Evolutionary conservation across 2,888 invertebrate species (phyloP), one percentile per base, ranked within the genome.

Genomic region (Platycnemis pennipes): DNA sequence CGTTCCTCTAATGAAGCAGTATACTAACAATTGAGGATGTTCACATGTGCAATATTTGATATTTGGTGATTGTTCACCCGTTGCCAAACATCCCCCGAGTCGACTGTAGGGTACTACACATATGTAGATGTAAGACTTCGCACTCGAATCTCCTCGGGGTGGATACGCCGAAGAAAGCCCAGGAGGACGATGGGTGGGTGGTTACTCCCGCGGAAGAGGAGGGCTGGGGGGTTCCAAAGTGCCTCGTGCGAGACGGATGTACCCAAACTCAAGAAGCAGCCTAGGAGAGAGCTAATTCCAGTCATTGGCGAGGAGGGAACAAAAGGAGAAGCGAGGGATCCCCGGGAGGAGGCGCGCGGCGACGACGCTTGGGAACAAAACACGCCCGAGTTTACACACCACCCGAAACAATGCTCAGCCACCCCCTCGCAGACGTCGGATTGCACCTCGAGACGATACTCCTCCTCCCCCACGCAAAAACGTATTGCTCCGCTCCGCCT

Each of bases 341-440:
- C n/a, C 63, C 8, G 0, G 63, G 63, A 16, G 37, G 13, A 31
- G 31, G 69, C 7, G 8, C 8, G n/a, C 7, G n/a, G 31, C 77
- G 77, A 26, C 77, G 37, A 77, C 31, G 77, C 13, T 37, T 77
- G 77, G 77, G 37, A 77, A 77, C 77, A 77, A 37, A 77, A 77
- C 77, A 37, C 31, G 22, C 26, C 77, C 7, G 77, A 77, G 77
- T 77, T 77, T 37, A 37, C 77, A 37, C 31, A 77, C 77, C 77
- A 77, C 77, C 77, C 77, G 77, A 77, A 77, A 37, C 77, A 77
- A 77, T 77, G 77, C 77, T 77, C 77, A 77, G 31, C 49, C n/a
- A n/a, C n/a, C 49, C 49, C 69, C 77, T 37, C 31, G 31, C 13
- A 77, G 77, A 31, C 77, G 37, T 77, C 77, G 77, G 77, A 37